A percentile compares a stretch with the other conserved stretches of the same genome.
Conservation (phyloP, 2,888 invertebrate genomes). For the Octonoba sinensis region DNA sequence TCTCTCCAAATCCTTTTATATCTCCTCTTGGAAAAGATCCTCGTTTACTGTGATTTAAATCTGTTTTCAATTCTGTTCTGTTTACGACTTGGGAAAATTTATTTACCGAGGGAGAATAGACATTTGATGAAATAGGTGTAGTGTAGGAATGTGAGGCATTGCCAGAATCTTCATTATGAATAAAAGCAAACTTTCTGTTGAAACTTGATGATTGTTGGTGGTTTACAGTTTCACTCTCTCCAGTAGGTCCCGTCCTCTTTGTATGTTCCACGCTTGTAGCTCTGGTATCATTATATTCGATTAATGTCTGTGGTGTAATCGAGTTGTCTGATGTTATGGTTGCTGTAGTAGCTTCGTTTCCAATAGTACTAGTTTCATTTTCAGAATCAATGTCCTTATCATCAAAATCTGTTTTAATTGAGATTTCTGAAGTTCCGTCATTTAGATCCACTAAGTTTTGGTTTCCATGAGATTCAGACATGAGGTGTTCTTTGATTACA, state of each 20-base stretch:
- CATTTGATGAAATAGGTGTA: slow-evolving; percentile 28
- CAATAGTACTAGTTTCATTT: not conserved
- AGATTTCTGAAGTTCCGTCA: not conserved
- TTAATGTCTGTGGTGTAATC: not conserved
- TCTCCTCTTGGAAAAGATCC: slow-evolving; percentile 34
- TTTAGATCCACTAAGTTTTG: not conserved
- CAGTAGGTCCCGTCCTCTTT: not conserved
- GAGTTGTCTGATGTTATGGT: not conserved
- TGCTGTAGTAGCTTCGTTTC: not conserved
- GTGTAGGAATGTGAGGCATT: slow-evolving; percentile 30
- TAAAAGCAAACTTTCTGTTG: slow-evolving; percentile 60
- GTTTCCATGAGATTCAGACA: slow-evolving; percentile 10
- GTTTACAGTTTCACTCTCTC: not conserved
- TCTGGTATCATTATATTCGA: not conserved
- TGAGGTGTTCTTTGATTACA: slow-evolving; percentile 9
- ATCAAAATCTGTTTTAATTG: not conserved
- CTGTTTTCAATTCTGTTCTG: slow-evolving; percentile 11
- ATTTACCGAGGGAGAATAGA: slow-evolving; percentile 1
- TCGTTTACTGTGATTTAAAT: slow-evolving; percentile 2
- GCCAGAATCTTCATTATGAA: slow-evolving; percentile 38
- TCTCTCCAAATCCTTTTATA: slow-evolving; percentile 16
- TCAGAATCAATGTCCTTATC: not conserved
- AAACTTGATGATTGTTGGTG: slow-evolving; percentile 32
- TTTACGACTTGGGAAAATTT: slow-evolving; percentile 17
- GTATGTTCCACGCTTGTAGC: not conserved